Percentiles rank a stretch among this genome's conserved stretches.
Conservation (phyloP, 1,140 invertebrate species). For the Harpegnathos saltator region DNA sequence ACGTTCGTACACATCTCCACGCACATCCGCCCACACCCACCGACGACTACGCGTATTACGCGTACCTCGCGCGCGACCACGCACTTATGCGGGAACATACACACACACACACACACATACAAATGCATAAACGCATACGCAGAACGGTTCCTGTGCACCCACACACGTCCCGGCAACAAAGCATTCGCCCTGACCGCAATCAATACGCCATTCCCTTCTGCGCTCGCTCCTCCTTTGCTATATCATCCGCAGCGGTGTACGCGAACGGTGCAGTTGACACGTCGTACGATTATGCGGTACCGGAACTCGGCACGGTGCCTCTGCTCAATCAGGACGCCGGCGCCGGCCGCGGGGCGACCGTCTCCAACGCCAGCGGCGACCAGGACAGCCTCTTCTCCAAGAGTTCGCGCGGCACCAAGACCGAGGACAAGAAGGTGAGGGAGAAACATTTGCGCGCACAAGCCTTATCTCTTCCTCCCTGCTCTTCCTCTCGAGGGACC, state of each 20-base stretch:
- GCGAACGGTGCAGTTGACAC: slow-evolving; percentile 85
- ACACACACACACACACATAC: neutral
- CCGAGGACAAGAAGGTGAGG: slow-evolving; percentile 85
- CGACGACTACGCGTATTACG: slow-evolving; percentile 20
- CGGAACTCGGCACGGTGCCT: slow-evolving; percentile 90
- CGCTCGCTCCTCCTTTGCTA: slow-evolving; percentile 78
- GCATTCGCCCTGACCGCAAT: slow-evolving; percentile 81
- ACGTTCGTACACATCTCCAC: slow-evolving; percentile 56
- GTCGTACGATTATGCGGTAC: slow-evolving; percentile 92
- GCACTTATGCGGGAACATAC: neutral
- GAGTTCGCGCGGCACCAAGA: slow-evolving; percentile 80
- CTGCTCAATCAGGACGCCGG: slow-evolving; percentile 85
- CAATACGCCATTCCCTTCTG: slow-evolving; percentile 76
- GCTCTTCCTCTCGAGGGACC: too few species aligned
- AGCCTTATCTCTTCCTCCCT: too few species aligned
- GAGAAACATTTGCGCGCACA: slow-evolving; percentile 68
- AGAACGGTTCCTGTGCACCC: slow-evolving; percentile 45
- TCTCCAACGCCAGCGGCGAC: slow-evolving; percentile 79
- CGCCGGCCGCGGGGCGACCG: slow-evolving; percentile 65
- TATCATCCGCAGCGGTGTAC: slow-evolving; percentile 83
- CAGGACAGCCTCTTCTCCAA: slow-evolving; percentile 86
- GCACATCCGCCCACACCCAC: neutral
- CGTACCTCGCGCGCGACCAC: neutral
- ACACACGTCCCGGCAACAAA: slow-evolving; percentile 72
- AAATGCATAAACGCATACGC: neutral